Percentiles rank a stretch among this genome's conserved stretches.
Evolutionary conservation across 2,113 vertebrate genomes (phyloP).

Genomic region (Nesoenas mayeri): DNA sequence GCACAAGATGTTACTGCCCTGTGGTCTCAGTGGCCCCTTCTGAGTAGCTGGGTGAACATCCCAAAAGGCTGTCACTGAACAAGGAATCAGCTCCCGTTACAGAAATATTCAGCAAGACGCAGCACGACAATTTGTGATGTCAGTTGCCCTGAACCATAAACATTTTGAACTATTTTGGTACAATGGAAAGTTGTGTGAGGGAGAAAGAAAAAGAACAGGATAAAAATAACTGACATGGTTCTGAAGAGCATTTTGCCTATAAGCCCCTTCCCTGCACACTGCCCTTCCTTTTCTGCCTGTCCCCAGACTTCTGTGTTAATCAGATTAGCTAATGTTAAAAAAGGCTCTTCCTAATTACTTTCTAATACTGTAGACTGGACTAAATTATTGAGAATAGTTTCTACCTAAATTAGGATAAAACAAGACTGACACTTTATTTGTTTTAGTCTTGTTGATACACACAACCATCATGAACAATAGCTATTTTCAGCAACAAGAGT

Average conservation of each 20-base stretch:
- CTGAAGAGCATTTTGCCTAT: not conserved
- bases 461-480: not conserved
- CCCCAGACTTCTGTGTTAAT: not conserved
- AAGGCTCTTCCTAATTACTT: not conserved
- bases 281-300: not conserved
- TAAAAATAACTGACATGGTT: conserved; percentile 29
- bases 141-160: conserved; percentile 43
- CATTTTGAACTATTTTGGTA: conserved; percentile 61
- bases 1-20: not conserved
- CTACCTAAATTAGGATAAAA: not conserved
- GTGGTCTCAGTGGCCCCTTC: not conserved
- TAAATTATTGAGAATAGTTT: not conserved
- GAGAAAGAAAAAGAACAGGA: conserved; percentile 43
- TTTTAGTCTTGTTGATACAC: not conserved
- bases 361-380: not conserved
- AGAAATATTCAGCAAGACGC: not conserved
- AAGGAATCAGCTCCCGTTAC: not conserved
- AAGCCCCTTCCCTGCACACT: not conserved
- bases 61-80: not conserved
- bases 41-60: not conserved
- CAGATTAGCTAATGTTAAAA: not conserved
- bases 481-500: not conserved
- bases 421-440: not conserved
- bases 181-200: conserved; percentile 51
- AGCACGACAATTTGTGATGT: not conserved